Conservation (phyloP, 2,797 vertebrate genomes). For the Nyctibius grandis region DNA sequence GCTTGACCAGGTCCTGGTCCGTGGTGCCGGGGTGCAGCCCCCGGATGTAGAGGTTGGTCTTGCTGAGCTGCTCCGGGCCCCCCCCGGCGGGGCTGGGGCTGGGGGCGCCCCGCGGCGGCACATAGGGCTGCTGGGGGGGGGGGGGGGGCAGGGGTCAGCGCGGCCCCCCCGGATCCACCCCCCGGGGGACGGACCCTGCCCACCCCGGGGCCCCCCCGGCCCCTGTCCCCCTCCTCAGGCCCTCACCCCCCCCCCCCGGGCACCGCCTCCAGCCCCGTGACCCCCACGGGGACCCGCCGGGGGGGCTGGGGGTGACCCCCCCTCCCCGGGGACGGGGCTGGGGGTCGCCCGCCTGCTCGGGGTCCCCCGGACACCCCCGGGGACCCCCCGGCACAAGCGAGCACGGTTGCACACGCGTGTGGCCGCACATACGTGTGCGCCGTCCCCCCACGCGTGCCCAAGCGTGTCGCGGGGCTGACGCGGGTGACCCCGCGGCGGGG, state of each 20-base stretch:
- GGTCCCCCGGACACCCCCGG: not conserved
- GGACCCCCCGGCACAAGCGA: not conserved
- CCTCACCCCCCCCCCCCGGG: not conserved
- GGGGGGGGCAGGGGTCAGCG: not conserved
- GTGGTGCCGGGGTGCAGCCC: conserved; percentile 91
- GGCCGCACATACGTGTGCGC: no score
- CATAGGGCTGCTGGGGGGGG: conserved; percentile 81
- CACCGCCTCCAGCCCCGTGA: no score
- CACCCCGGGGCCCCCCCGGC: not conserved
- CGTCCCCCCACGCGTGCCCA: not conserved
- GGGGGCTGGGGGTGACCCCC: no score
- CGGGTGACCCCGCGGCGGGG: not conserved
- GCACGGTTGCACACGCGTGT: not conserved
- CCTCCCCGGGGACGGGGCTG: not conserved
- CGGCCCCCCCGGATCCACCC: not conserved
- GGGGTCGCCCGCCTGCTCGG: not conserved
- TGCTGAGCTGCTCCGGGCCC: conserved; percentile 87
- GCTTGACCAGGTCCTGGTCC: conserved; percentile 93
- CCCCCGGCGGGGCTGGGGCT: conserved; percentile 80
- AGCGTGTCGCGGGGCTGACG: not conserved
- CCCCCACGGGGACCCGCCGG: no score
- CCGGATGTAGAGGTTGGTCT: conserved; percentile 94
- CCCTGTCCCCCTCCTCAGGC: not conserved
- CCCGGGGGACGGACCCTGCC: not conserved
- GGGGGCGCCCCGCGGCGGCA: conserved; percentile 89